phyloP scores from a whole-genome alignment of 2,113 vertebrate species.

The Nibea albiflora region DNA sequence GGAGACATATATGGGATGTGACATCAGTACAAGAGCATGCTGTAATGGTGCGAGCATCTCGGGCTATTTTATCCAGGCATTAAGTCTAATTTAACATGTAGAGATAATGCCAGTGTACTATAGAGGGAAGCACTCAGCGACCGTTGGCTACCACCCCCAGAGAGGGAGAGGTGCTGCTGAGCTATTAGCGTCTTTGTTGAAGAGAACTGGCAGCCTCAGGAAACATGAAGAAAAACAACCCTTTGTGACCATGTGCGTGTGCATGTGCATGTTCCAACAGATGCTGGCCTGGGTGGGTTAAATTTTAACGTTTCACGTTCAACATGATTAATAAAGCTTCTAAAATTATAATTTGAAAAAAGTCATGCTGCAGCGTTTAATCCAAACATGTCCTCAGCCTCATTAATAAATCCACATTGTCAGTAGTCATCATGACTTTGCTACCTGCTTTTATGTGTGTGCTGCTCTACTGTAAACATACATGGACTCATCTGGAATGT shows the following conservation, averaged over 20 bases:
- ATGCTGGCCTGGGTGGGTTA: too few species aligned
- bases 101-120: conserved; percentile 16
- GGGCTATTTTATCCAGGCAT: conserved; percentile 19
- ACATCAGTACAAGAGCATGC: conserved; percentile 2
- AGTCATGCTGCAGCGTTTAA: background rate
- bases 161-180: background rate
- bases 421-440: background rate
- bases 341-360: background rate
- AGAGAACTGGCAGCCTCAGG: background rate
- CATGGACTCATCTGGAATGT: background rate
- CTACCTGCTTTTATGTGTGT: background rate
- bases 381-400: background rate
- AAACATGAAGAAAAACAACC: background rate
- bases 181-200: background rate
- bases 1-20: background rate
- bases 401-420: conserved; percentile 22
- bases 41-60: conserved; percentile 25
- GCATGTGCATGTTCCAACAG: too few species aligned
- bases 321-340: too few species aligned
- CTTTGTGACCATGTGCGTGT: background rate
- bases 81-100: background rate
- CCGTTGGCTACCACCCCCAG: background rate
- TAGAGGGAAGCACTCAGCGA: conserved; percentile 10
- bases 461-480: background rate
- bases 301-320: too few species aligned